Evolutionary conservation across 2,113 vertebrate species (phyloP), one percentile per base, ranked within the genome.

Genomic region (Edolisoma coerulescens): DNA sequence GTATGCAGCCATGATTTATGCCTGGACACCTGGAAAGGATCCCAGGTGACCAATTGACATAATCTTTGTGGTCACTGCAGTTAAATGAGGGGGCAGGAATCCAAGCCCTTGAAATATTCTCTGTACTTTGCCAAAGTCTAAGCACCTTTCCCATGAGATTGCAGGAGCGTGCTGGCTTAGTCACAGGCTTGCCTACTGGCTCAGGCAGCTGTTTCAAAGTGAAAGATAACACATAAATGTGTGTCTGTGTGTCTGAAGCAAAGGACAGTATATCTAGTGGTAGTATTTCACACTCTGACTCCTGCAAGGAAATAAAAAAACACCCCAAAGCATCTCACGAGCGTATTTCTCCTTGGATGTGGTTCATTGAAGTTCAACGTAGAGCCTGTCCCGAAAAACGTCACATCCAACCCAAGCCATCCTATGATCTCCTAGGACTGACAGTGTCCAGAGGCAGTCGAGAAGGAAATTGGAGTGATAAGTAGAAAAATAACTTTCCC

Each of bases 401-500:
- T 54, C 70, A 22, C 32, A 37, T 69, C 21, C 71, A 63, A 56
- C 63, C 35, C 63, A 49, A 77, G 32, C 56, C 42, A 10, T 33
- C 37, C 87, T 84, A 3, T 84, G 63, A 90, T 69, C 74, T 75
- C 64, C 64, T 22, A 54, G 35, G 47, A 54, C 39, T 96, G 79
- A 81, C 50, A 39, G 45, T 16, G 12, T 91, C 63, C 79, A 95
- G 70, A 88, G 74, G 70, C 64, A 65, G 59, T 1, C 1, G 79
- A 82, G 82, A 44, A 68, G 35, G 59, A 92, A 97, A 90, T 37
- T 63, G 78, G 63, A 90, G 64, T 0, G 0, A 60, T 74, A 92
- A 74, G 71, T 11, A 77, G 75, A 84, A 93, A 95, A 95, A 63
- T 49, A 74, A 50, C 45, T 94, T 93, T 73, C 37, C 54, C 73